These are phyloP conservation scores for Pagetopsis macropterus DNA, from an alignment of 2,797 vertebrate species.

Conservation along the genomic window DNA sequence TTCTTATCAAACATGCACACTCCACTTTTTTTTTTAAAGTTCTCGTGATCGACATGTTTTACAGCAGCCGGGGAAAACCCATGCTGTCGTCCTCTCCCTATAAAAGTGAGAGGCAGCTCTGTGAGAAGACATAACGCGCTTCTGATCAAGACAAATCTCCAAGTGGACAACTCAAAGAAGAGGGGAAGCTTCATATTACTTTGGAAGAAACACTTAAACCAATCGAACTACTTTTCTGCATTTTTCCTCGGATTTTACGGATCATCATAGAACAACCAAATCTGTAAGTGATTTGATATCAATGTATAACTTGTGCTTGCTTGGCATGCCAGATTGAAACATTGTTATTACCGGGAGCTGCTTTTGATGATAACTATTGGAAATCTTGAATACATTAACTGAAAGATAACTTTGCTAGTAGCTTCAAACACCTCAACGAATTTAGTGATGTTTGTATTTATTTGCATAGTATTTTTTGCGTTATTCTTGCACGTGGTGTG, in stretches of 20 bases:
- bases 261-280: constrained; percentile 34
- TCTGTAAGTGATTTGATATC: constrained; percentile 56
- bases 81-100: fast-evolving
- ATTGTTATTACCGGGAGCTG: background rate
- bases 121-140: fast-evolving
- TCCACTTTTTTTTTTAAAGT: background rate
- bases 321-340: background rate
- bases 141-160: background rate
- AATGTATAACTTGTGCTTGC: background rate
- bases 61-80: constrained; percentile 66
- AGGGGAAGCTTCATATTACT: constrained; percentile 8
- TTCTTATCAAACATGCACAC: background rate
- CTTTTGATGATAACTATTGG: background rate
- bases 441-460: background rate
- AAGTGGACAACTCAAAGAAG: background rate
- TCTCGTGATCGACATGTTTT: constrained; percentile 24
- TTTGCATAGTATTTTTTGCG: background rate
- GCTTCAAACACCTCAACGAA: background rate
- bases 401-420: background rate
- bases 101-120: background rate
- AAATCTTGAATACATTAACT: background rate
- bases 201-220: background rate
- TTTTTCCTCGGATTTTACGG: constrained; percentile 23
- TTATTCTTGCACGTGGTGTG: background rate
- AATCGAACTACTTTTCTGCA: constrained; percentile 24